Evolutionary conservation across 2,797 vertebrate genomes (phyloP).

Genomic region (Hoplostethus atlanticus): DNA sequence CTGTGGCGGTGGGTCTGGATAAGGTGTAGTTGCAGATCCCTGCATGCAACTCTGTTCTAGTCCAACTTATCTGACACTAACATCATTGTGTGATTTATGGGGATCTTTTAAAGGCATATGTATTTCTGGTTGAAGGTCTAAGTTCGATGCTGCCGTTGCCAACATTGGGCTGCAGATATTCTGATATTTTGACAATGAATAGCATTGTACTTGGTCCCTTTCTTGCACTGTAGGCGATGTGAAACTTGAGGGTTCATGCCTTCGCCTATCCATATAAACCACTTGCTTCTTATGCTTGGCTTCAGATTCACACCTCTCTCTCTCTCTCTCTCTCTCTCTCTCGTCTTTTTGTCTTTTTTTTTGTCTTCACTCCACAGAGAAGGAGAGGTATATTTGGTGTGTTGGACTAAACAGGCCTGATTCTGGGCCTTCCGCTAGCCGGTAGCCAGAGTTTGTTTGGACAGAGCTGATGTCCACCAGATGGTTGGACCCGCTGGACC

Average conservation of each 20-base stretch:
- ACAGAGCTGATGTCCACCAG: slow-evolving; percentile 52
- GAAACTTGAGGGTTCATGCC: not conserved
- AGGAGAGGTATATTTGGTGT: slow-evolving; percentile 1
- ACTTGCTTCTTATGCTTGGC: not conserved
- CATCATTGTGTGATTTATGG: slow-evolving; percentile 47
- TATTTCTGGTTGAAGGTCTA: slow-evolving; percentile 22
- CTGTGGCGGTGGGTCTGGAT: slow-evolving; percentile 45
- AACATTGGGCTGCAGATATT: not conserved
- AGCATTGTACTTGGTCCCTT: not conserved
- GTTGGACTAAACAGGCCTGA: not conserved
- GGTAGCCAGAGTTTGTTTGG: slow-evolving; percentile 42
- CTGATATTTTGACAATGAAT: not conserved
- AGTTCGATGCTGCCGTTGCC: slow-evolving; percentile 27
- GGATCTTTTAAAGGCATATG: slow-evolving; percentile 17
- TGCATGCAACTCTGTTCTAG: slow-evolving; percentile 22
- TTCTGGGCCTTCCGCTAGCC: slow-evolving; percentile 25
- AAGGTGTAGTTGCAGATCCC: slow-evolving; percentile 45
- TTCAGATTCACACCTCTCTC: not conserved
- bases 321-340: not conserved
- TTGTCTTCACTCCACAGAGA: not conserved
- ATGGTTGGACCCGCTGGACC: slow-evolving; percentile 36
- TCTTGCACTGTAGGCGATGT: not conserved
- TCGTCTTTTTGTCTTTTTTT: not conserved
- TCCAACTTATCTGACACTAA: slow-evolving; percentile 42
- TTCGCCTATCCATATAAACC: not conserved